Base-by-base conservation (phyloP, 2,797 vertebrate genomes). In the Calcarius lapponicus region DNA sequence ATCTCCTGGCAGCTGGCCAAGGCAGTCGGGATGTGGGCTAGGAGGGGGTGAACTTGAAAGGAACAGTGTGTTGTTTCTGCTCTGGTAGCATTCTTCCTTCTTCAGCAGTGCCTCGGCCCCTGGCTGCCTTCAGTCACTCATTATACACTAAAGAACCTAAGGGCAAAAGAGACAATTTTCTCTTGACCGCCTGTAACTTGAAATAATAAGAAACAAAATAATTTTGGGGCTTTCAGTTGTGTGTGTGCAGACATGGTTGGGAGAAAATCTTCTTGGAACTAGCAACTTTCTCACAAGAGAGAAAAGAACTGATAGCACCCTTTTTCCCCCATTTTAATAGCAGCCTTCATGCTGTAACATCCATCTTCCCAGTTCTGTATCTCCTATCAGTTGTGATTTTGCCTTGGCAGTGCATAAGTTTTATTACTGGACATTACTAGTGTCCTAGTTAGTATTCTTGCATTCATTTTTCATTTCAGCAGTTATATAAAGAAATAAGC, bases 21-120 rank as follows among this genome's bases (percentile, higher is more conserved):
- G 71, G 88, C 66, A 76, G 71, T 89, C 1, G 2, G 95, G 94
- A 93, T 91, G 38, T 38, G 54, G 40, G 95, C 96, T 96, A 95
- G 90, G 91, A 95, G 56, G 56, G 89, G 91, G 88, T 96, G 90
- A 93, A 94, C 91, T 96, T 96, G 94, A 97, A 97, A 96, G 87
- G 90, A 94, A 70, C 94, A 96, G 86, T 95, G 94, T 95, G 96
- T 92, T 90, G 88, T 96, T 96, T 96, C 92, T 94, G 83, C 62
- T 94, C 94, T 93, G 88, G 96, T 96, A 96, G 95, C 94, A 83
- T 94, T 96, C 93, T 90, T 92, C 80, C 82, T 94, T 94, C 78
- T 94, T 90, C 36, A 51, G 58, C 69, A 92, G 82, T 70, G 92
- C 94, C 81, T 95, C 57, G 31, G 75, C 84, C 83, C 66, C 92